Percentiles rank a stretch among this genome's conserved stretches.
phyloP scores from a whole-genome alignment of 2,888 invertebrate genomes.

The Lasioglossum vierecki region DNA sequence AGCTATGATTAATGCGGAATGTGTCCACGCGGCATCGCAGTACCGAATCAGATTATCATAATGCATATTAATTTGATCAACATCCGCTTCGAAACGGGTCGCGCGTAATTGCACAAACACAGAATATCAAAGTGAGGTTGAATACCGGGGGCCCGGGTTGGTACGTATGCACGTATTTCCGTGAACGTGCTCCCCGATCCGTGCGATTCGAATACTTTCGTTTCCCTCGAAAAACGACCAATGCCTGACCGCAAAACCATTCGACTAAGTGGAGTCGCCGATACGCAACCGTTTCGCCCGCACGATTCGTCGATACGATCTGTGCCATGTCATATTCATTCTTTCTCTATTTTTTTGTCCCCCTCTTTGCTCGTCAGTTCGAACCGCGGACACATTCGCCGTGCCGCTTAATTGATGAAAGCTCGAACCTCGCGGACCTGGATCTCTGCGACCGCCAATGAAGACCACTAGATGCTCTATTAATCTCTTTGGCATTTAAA shows the following conservation, averaged over 20 bases:
- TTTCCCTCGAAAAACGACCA: constrained; percentile 67
- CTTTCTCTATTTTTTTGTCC: constrained; percentile 22
- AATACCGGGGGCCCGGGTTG: constrained; percentile 34
- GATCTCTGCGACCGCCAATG: constrained; percentile 46
- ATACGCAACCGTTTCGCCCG: constrained; percentile 55
- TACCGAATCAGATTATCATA: constrained; percentile 75
- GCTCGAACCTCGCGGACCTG: constrained; percentile 33
- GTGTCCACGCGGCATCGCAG: constrained; percentile 63
- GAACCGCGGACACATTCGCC: constrained; percentile 40
- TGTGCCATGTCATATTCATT: constrained; percentile 63
- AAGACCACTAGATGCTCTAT: constrained; percentile 54
- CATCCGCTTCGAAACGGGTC: constrained; percentile 70
- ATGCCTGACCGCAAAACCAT: constrained; percentile 70
- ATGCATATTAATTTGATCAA: constrained; percentile 76
- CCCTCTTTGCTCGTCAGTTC: neutral
- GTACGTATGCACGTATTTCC: constrained; percentile 34
- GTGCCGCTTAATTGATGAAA: constrained; percentile 64
- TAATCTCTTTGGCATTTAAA: constrained; percentile 54
- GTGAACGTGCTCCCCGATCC: constrained; percentile 21
- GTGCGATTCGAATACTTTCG: constrained; percentile 66
- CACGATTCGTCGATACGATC: constrained; percentile 65
- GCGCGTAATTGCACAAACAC: constrained; percentile 74
- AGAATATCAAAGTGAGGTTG: constrained; percentile 73
- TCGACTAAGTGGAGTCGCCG: constrained; percentile 65
- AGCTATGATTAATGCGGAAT: constrained; percentile 72